phyloP scores from a whole-genome alignment of 2,797 vertebrate genomes.

The Strix occidentalis region DNA sequence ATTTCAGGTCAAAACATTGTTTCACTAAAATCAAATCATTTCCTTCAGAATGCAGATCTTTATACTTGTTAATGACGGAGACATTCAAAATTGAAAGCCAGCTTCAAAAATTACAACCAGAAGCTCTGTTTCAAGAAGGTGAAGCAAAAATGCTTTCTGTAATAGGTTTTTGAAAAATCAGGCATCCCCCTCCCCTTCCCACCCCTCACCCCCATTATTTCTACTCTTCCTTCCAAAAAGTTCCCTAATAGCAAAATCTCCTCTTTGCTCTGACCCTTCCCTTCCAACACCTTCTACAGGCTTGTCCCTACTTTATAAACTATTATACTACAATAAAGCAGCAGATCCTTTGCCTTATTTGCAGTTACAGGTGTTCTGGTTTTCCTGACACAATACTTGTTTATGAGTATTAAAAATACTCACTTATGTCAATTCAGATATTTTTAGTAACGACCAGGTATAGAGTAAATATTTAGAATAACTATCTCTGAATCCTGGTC shows the following conservation, averaged over 20 bases:
- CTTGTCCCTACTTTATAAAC: background rate
- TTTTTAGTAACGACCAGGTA: background rate
- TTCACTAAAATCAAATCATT: background rate
- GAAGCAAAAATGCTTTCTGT: rapidly evolving
- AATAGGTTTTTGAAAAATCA: background rate
- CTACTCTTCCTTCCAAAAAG: background rate
- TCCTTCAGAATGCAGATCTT: conserved; percentile 1
- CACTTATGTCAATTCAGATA: background rate
- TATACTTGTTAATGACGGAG: background rate
- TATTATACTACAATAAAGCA: background rate
- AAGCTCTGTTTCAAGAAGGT: background rate
- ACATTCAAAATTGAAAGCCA: background rate
- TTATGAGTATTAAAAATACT: background rate
- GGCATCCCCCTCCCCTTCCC: rapidly evolving
- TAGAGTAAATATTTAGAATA: background rate
- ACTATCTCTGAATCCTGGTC: background rate
- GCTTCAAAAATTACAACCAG: background rate
- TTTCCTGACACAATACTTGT: background rate
- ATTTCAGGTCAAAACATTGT: conserved; percentile 19
- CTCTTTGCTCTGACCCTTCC: background rate
- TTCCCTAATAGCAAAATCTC: background rate
- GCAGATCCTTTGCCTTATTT: background rate
- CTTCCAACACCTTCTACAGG: background rate
- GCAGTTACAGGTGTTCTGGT: background rate
- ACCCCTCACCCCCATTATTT: background rate